Evolutionary conservation across 2,888 invertebrate species (phyloP).

Genomic region (Formica aserva): DNA sequence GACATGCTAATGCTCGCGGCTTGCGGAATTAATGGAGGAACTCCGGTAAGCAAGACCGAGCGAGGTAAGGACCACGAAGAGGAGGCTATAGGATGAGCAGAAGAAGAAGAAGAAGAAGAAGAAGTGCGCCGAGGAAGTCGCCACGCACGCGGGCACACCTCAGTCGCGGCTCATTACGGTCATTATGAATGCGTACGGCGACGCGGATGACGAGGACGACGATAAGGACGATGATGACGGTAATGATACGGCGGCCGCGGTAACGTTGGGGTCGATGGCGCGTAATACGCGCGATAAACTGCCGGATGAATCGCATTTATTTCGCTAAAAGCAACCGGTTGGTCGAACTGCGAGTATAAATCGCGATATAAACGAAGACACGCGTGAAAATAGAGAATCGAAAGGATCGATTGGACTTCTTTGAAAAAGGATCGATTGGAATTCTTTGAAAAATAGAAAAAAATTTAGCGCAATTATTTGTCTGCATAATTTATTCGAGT

Average conservation of each 20-base stretch:
- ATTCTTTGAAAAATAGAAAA: not conserved
- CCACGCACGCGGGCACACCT: slow-evolving; percentile 41
- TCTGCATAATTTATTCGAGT: not conserved
- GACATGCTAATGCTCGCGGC: slow-evolving; percentile 75
- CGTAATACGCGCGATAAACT: slow-evolving; percentile 54
- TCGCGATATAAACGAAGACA: not conserved
- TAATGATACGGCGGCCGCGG: slow-evolving; percentile 43
- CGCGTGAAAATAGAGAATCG: not conserved
- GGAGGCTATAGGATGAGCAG: slow-evolving; percentile 2
- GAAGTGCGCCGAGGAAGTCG: slow-evolving; percentile 34
- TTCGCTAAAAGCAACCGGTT: slow-evolving; percentile 35
- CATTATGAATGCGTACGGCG: slow-evolving; percentile 50
- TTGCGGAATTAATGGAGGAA: slow-evolving; percentile 75
- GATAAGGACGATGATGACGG: slow-evolving; percentile 55
- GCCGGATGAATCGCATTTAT: slow-evolving; percentile 39
- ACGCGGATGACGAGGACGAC: slow-evolving; percentile 52
- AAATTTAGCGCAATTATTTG: not conserved
- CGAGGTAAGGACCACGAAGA: slow-evolving; percentile 26
- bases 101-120: slow-evolving; percentile 32
- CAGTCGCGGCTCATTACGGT: slow-evolving; percentile 54
- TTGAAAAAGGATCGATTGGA: no score
- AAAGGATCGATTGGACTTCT: not conserved
- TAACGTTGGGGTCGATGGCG: slow-evolving; percentile 54
- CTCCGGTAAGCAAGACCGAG: slow-evolving; percentile 58
- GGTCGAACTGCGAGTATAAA: slow-evolving; percentile 11